Base-by-base conservation (phyloP, 2,113 vertebrate species). In the Erythrolamprus reginae region DNA sequence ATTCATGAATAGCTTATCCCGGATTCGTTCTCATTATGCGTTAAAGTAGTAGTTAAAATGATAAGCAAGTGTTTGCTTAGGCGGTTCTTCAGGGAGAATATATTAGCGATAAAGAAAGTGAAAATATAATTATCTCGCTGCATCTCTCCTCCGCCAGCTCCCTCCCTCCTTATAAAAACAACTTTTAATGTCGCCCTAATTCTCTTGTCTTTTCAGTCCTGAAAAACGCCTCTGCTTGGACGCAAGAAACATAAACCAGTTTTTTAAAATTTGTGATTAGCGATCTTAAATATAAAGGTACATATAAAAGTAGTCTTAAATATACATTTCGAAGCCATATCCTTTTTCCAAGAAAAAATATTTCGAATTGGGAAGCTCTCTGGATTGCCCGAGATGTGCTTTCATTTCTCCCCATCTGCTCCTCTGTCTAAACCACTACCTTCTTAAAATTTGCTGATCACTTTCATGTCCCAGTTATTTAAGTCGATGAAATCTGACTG, bases 11-110 rank as follows among this genome's bases (percentile, higher is more conserved):
- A 48, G 86, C n/a, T 13, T 47, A 42, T 55, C 42, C 4, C 21
- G 85, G 90, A 19, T 82, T n/a, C 82, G 19, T 88, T 87, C 77
- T 86, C 55, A 0, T 0, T 28, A 2, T 12, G 4, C 50, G 53
- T 89, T 3, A 15, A 89, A 3, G 0, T 12, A 0, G 48, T 5
- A 7, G 91, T 94, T 90, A 21, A 85, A 85, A 82, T 10, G 77
- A 47, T 42, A 42, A 10, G 28, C 19, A 38, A 53, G 12, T 47
- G 48, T 10, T 92, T 85, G 28, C 86, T 83, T 0, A 61, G 55
- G 24, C 10, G 5, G 10, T 33, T 93, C 1, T n/a, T 10, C 3
- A 45, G 23, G 28, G 56, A 0, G 10, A 3, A 24, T 45, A 9
- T 38, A 77, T 70, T 23, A 24, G 3, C 0, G 21, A 26, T 56